Base-by-base conservation (phyloP, 1,140 invertebrate genomes). In the Glomeris maerens region DNA sequence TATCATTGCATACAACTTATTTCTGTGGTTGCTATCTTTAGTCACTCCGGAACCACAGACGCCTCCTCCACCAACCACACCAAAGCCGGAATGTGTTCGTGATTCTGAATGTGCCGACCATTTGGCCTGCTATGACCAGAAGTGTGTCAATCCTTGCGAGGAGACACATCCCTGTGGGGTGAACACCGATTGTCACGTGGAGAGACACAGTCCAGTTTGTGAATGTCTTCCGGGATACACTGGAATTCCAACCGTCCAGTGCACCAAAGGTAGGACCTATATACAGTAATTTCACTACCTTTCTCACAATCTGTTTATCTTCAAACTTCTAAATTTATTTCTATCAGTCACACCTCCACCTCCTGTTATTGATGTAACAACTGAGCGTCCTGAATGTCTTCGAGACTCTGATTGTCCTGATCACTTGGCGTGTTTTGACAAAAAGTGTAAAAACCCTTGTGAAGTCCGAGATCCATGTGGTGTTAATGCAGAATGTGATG, bases 91-190 rank as follows among this genome's bases (percentile, higher is more conserved):
- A 17, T 92, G 88, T 64, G 68, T 68, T 26, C 72, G 74, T 51
- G 84, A 91, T 62, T 71, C 71, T 0, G 83, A 92, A 14, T 94
- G 89, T 63, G 72, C 79, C 0, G 84, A 85, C 54, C 78, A 84
- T 57, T 81, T 84, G 59, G 80, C 85, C 5, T 93, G 89, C 61
- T 77, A 84, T 21, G 81, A 86, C 60, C 70, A 79, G 51, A 73
- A 68, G 46, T 92, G 88, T 58, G 65, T 71, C 3, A 77, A 78
- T 69, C 71, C 73, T 14, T 91, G 86, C 59, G 73, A 74, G 51
- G 72, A 25, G 31, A 27, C 77, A 40, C 75, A 79, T 55, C 68
- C 74, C n/a, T 89, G 86, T 59, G 83, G 83, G 10, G 78, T 83
- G 39, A 85, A 87, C 61, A 81, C 85, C 0, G 72, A 79, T 27